Evolutionary conservation across 2,797 vertebrate species (phyloP).

Genomic region (Rhinophrynus dorsalis): DNA sequence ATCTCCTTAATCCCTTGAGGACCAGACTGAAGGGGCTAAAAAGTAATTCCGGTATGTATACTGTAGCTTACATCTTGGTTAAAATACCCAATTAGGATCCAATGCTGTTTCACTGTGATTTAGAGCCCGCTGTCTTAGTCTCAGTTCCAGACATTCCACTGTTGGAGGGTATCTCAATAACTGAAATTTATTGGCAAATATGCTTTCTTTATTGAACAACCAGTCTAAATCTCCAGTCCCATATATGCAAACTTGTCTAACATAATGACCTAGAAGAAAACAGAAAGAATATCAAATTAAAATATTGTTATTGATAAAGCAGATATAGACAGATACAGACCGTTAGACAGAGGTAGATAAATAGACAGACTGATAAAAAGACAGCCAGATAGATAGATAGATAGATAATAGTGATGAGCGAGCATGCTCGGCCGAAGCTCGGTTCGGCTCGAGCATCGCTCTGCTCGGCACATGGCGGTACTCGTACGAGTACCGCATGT

Average conservation of each 20-base stretch:
- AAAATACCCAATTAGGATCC: constrained; percentile 65
- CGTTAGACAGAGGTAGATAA: neutral
- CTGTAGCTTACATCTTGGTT: neutral
- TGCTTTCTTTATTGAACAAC: constrained; percentile 59
- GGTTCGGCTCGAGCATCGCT: too few species aligned
- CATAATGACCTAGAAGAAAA: constrained; percentile 63
- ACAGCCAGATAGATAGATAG: too few species aligned
- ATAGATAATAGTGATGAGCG: too few species aligned
- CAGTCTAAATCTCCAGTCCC: constrained; percentile 70
- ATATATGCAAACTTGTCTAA: constrained; percentile 69
- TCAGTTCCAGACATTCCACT: constrained; percentile 71
- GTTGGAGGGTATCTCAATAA: constrained; percentile 64
- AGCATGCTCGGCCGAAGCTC: too few species aligned
- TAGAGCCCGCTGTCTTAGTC: constrained; percentile 61
- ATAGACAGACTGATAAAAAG: neutral
- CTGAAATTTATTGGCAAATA: constrained; percentile 77
- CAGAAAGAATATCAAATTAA: neutral
- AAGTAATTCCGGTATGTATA: neutral
- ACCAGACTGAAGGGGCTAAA: too few species aligned
- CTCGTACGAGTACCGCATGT: too few species aligned
- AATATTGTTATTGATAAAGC: neutral
- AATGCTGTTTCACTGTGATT: constrained; percentile 61
- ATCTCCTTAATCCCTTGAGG: too few species aligned
- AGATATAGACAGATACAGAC: neutral
- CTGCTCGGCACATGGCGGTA: too few species aligned